Evolutionary conservation across 2,888 invertebrate species (phyloP).

Genomic region (Antheraea assamensis): DNA sequence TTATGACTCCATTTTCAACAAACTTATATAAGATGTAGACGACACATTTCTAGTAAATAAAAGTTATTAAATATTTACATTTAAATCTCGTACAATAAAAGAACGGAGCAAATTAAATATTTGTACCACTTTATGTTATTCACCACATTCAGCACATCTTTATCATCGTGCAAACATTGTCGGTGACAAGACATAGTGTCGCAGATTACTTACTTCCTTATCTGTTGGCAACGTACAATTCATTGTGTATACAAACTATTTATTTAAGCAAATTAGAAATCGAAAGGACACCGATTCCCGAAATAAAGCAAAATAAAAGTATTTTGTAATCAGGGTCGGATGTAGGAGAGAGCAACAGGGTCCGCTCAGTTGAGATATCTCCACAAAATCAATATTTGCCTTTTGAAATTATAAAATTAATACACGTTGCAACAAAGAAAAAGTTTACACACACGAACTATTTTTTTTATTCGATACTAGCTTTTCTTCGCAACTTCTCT

Average conservation of each 20-base stretch:
- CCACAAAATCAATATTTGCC: not conserved
- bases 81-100: constrained; percentile 12
- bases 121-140: constrained; percentile 46
- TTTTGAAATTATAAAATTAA: not conserved
- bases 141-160: constrained; percentile 64
- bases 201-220: constrained; percentile 38
- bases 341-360: not conserved
- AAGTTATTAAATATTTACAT: constrained; percentile 14
- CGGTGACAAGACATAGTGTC: constrained; percentile 39
- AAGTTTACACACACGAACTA: not conserved
- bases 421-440: not conserved
- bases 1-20: not conserved
- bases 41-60: constrained; percentile 4
- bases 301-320: not conserved
- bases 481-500: too few species aligned
- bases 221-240: constrained; percentile 36
- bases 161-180: constrained; percentile 52
- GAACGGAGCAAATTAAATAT: constrained; percentile 41
- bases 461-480: too few species aligned
- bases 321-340: not conserved
- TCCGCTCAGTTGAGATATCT: not conserved
- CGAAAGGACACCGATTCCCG: constrained; percentile 5
- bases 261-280: constrained; percentile 20
- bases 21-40: constrained; percentile 1
- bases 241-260: constrained; percentile 24